phyloP scores from a whole-genome alignment of 2,113 vertebrate genomes.

The Cygnus buccinator region DNA sequence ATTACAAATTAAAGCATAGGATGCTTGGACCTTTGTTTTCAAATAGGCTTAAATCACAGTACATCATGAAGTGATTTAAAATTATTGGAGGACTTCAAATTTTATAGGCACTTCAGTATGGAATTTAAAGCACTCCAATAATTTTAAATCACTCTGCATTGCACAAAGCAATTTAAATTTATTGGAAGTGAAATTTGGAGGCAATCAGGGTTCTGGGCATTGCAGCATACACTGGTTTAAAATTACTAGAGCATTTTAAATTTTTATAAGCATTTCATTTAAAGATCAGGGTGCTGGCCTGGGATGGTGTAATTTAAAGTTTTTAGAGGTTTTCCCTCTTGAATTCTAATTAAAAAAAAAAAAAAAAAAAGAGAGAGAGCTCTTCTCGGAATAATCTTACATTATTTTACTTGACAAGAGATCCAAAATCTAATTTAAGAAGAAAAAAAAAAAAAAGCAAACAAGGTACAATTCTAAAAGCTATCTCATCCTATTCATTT shows the following conservation, averaged over 20 bases:
- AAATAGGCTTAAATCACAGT: conserved; percentile 56
- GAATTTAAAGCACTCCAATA: conserved; percentile 73
- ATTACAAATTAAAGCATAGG: conserved; percentile 61
- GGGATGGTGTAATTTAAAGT: conserved; percentile 1
- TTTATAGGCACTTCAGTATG: conserved; percentile 64
- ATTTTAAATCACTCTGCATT: conserved; percentile 71
- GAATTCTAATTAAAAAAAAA: background rate
- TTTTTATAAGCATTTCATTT: conserved; percentile 61
- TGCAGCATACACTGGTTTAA: conserved; percentile 54
- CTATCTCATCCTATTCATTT: background rate
- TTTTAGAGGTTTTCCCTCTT: background rate
- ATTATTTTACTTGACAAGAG: background rate
- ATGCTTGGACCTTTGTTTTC: conserved; percentile 36
- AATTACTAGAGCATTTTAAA: conserved; percentile 58
- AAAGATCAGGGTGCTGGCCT: conserved; percentile 24
- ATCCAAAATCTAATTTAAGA: background rate
- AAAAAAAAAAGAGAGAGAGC: no score
- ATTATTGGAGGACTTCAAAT: conserved; percentile 66
- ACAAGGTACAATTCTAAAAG: background rate
- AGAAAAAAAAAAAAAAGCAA: background rate
- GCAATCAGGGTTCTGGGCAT: conserved; percentile 65
- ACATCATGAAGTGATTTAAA: conserved; percentile 63
- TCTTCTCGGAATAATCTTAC: background rate
- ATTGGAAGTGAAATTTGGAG: conserved; percentile 76
- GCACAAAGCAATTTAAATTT: conserved; percentile 77